phyloP scores from a whole-genome alignment of 2,113 vertebrate species.

The Myodes glareolus region DNA sequence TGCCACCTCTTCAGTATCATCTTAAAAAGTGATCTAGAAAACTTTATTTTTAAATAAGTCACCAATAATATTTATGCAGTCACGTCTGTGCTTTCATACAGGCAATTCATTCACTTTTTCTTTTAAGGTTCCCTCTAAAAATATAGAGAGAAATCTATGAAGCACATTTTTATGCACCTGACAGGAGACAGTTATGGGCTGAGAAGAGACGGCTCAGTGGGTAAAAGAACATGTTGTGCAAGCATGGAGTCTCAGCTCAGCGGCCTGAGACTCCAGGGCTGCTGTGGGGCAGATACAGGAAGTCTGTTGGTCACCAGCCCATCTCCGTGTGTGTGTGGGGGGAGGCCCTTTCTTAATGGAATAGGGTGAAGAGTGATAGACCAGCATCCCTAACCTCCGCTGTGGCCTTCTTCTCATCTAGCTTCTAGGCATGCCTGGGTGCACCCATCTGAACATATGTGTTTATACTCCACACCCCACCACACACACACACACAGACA shows the following conservation, averaged over 20 bases:
- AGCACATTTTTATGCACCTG: background rate
- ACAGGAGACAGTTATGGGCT: background rate
- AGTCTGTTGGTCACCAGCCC: background rate
- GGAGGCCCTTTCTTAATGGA: background rate
- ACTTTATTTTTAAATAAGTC: background rate
- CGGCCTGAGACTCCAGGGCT: background rate
- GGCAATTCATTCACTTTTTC: background rate
- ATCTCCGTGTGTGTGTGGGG: too few species aligned
- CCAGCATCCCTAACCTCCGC: too few species aligned
- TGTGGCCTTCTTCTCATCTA: background rate
- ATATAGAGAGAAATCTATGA: background rate
- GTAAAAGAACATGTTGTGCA: too few species aligned
- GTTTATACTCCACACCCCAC: background rate
- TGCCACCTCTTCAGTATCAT: background rate
- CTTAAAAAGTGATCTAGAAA: slow-evolving; percentile 13
- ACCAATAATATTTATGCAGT: background rate
- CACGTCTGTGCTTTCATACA: background rate
- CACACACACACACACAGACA: background rate
- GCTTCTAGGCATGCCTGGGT: too few species aligned
- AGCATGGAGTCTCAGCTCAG: background rate
- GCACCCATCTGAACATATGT: background rate
- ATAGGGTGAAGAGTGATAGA: background rate
- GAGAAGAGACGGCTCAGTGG: background rate
- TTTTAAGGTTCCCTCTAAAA: background rate
- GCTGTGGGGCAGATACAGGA: background rate